Conservation (phyloP, 2,797 vertebrate genomes). For the Galagoides demidoff region DNA sequence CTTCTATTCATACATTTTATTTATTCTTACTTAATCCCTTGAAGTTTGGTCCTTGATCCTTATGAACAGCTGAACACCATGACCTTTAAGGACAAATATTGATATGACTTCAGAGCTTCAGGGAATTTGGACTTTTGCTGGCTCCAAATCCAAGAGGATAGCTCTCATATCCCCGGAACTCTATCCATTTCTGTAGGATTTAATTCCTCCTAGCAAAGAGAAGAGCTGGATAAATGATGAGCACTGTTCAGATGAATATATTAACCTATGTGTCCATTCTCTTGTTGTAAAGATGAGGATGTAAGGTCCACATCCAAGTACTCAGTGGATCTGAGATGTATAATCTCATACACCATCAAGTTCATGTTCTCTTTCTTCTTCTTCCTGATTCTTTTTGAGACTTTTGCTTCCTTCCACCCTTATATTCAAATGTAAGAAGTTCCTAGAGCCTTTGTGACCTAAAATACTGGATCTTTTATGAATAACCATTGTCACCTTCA, state of each 20-base stretch:
- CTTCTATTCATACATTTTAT: slow-evolving; percentile 50
- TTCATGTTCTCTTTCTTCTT: background rate
- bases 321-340: background rate
- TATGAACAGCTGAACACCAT: slow-evolving; percentile 42
- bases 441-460: background rate
- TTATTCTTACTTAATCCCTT: slow-evolving; percentile 65
- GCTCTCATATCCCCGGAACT: slow-evolving; percentile 25
- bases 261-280: background rate
- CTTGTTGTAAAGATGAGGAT: background rate
- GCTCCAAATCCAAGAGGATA: slow-evolving; percentile 33
- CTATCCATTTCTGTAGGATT: background rate
- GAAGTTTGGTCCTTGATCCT: slow-evolving; percentile 45
- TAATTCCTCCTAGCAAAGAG: background rate
- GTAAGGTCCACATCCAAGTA: background rate
- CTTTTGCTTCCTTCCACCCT: background rate
- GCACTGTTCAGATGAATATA: background rate
- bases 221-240: background rate
- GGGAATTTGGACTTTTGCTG: slow-evolving; percentile 57
- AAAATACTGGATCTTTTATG: background rate
- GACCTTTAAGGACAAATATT: slow-evolving; percentile 76
- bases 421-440: slow-evolving; percentile 7
- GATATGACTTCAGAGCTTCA: slow-evolving; percentile 63
- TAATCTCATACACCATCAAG: background rate
- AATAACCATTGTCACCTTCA: background rate
- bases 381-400: background rate